Base-by-base conservation (phyloP, 2,888 invertebrate genomes). In the Dolomedes plantarius region DNA sequence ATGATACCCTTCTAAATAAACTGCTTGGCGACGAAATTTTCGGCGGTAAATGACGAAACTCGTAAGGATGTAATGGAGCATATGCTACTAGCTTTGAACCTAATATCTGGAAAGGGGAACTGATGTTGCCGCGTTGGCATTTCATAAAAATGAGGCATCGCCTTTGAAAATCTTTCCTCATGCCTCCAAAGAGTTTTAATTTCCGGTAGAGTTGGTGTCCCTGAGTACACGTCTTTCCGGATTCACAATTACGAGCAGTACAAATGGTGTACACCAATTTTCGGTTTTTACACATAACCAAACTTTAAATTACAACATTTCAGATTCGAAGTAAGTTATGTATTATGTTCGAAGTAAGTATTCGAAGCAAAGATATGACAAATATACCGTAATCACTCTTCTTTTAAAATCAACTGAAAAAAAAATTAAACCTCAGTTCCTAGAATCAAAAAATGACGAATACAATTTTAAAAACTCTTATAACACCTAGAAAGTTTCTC, bases 61-160 rank as follows among this genome's bases (percentile, higher is more conserved):
- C 19, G 13, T 62, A 13, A 41, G 13, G 65, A 56, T 73, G 67
- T 80, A 80, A 80, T 80, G 79, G 46, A 31, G 62, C 79, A 50
- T 80, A 32, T 39, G 46, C 72, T 80, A 73, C 80, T 50, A n/a
- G 41, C 64, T 36, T 23, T 69, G 41, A 19, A 64, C 31, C 78
- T 71, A 78, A 78, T 78, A 69, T 78, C 71, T 23, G 28, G 56
- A 56, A 50, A 62, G 39, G 16, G 64, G 29, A 28, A 72, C 41
- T 65, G 72, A 50, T 80, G 79, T 29, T 41, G 79, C 79, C 64
- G 72, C 72, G 46, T 80, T 41, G 67, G 32, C 73, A 67, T 73
- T 73, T 72, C 65, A 78, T 69, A 64, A 78, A 78, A 62, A 29
- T 41, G 36, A 27, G 32, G 64, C 64, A 62, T 27, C 77, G 36